These are phyloP conservation scores for Lepas anatifera DNA, from an alignment of 2,888 invertebrate genomes.

Conservation along the genomic window DNA sequence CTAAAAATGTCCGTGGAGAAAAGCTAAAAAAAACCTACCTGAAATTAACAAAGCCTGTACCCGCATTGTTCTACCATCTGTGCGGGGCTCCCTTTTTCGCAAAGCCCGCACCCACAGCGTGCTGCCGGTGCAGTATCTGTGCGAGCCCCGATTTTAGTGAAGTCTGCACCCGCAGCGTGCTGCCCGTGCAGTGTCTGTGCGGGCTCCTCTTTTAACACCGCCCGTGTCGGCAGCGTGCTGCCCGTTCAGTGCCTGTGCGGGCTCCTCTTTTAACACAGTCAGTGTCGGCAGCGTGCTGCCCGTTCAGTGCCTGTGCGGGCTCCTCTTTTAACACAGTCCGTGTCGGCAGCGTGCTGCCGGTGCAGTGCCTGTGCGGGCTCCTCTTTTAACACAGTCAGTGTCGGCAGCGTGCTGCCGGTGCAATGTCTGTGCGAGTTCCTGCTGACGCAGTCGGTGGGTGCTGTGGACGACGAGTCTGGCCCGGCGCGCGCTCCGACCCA, in stretches of 20 bases:
- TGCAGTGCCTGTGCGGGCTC: constrained; percentile 48
- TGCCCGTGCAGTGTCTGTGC: neutral
- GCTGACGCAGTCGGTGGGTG: constrained; percentile 37
- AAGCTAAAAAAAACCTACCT: too few relatives aligned
- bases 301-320: neutral
- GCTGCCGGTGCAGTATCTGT: constrained; percentile 26
- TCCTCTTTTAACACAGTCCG: neutral
- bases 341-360: constrained; percentile 48
- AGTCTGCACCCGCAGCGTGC: constrained; percentile 27
- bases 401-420: constrained; percentile 53
- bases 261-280: constrained; percentile 29
- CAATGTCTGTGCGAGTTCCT: constrained; percentile 95
- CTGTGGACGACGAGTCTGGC: constrained; percentile 38
- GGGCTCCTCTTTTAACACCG: constrained; percentile 28
- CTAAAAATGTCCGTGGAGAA: too few relatives aligned
- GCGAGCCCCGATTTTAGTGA: too few relatives aligned
- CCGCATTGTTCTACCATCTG: too few relatives aligned
- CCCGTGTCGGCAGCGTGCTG: too few relatives aligned
- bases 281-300: neutral
- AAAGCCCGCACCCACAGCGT: too few relatives aligned
- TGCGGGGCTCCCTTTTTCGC: too few relatives aligned
- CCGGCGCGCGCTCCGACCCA: constrained; percentile 46
- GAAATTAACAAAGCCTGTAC: too few relatives aligned
- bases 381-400: neutral
- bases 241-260: neutral